phyloP scores from a whole-genome alignment of 2,797 vertebrate species.

The Bradypus variegatus region DNA sequence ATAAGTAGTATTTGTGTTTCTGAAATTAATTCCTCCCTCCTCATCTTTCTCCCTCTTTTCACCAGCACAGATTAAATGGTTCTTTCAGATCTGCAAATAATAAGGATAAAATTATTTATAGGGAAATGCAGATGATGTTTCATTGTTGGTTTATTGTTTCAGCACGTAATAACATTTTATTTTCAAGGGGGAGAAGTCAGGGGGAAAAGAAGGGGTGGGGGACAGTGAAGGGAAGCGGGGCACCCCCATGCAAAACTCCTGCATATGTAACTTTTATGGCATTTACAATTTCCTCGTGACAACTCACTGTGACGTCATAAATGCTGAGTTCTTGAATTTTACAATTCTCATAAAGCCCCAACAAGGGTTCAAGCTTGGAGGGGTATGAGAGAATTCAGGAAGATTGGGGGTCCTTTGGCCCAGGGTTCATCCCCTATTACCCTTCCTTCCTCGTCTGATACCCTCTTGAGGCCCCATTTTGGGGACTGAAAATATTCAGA shows the following conservation, averaged over 20 bases:
- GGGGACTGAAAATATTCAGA: neutral
- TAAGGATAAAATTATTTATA: conserved; percentile 67
- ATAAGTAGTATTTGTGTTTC: conserved; percentile 66
- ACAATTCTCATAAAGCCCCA: conserved; percentile 41
- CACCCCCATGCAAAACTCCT: neutral
- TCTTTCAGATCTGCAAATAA: conserved; percentile 65
- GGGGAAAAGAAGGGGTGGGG: neutral
- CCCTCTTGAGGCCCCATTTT: neutral
- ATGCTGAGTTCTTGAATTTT: conserved; percentile 43
- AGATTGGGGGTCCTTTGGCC: neutral
- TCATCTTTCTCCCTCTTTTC: conserved; percentile 27
- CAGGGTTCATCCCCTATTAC: neutral
- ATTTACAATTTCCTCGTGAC: conserved; percentile 50
- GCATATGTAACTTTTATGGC: conserved; percentile 55
- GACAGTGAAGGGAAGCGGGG: neutral
- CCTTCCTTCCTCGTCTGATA: neutral
- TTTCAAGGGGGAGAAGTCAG: conserved; percentile 54
- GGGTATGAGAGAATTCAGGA: neutral
- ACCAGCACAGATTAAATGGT: conserved; percentile 67
- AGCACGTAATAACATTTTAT: conserved; percentile 64
- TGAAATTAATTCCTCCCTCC: conserved; percentile 56
- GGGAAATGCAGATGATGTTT: conserved; percentile 70
- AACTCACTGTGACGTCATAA: conserved; percentile 61
- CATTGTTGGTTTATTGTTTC: conserved; percentile 67
- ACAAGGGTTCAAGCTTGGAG: neutral